Evolutionary conservation across 2,113 vertebrate genomes (phyloP), one percentile per base, ranked within the genome.

Genomic region (Leuciscus idus): DNA sequence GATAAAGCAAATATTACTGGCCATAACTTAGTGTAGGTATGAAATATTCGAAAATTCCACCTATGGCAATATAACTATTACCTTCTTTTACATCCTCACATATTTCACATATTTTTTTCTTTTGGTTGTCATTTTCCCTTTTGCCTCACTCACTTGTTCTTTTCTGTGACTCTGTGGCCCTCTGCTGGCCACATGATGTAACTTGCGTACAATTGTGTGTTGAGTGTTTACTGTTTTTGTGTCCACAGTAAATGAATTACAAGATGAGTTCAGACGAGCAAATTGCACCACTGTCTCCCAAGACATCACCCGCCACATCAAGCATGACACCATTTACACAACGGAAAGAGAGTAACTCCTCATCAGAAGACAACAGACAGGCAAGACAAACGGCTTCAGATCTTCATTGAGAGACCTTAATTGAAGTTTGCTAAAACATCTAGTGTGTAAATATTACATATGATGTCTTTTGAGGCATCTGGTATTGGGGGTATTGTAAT

Each of bases 231-330:
- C 36, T 52, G 6, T 57, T 78, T 68, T 36, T 52, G 30, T 52
- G n/a, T 75, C 30, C n/a, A 72, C 61, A 43, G 72, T 83, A 55
- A 70, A 9, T 33, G 7, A 30, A 55, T n/a, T 17, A 21, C 39
- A 79, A 52, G 13, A 87, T 89, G 88, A 77, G 75, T 30, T 66
- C 68, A 62, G 86, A 89, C n/a, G 83, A 89, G 46, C 73, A 83
- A 74, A 59, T 17, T 2, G 6, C 23, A 46, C 46, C 66, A 4
- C 12, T 36, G 11, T 84, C 87, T 1, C 59, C 82, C 39, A 70
- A 62, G 10, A 26, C 72, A 3, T 64, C 87, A 50, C 59, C n/a
- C 9, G 2, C n/a, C 62, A 84, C 88, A 30, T 23, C 74, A 39
- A 66, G 43, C 30, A 33, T 6, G 2, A 9, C 26, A 3, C 48